Conservation (phyloP, 1,140 invertebrate genomes). For the Pentalonia nigronervosa region DNA sequence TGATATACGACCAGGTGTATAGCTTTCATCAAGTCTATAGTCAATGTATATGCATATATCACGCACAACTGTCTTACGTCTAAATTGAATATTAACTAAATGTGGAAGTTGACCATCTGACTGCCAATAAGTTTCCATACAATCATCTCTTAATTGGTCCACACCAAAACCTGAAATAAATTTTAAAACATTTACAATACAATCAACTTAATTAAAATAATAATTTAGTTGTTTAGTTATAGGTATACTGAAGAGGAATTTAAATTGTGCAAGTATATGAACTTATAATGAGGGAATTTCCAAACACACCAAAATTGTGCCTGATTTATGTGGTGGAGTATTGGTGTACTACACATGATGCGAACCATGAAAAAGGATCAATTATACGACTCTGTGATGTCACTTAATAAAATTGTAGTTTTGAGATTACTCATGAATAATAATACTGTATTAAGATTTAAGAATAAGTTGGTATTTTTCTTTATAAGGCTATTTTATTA, state of each 20-base stretch:
- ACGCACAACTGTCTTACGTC: constrained; percentile 91
- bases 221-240: background rate
- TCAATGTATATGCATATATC: constrained; percentile 98
- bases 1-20: constrained; percentile 94
- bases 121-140: constrained; percentile 98
- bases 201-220: no score
- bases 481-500: no score
- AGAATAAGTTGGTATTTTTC: no score
- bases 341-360: no score
- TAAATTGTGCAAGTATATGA: background rate
- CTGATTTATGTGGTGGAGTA: no score
- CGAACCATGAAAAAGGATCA: no score
- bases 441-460: no score
- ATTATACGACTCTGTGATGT: background rate
- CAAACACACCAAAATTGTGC: no score
- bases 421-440: no score
- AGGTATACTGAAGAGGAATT: background rate
- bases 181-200: background rate
- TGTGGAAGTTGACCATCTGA: constrained; percentile 98
- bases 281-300: background rate
- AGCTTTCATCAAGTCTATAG: constrained; percentile 98
- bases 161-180: constrained; percentile 87
- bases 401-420: background rate
- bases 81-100: constrained; percentile 97
- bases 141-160: constrained; percentile 93